phyloP scores from a whole-genome alignment of 2,888 invertebrate species.

The Endomychus coccineus region DNA sequence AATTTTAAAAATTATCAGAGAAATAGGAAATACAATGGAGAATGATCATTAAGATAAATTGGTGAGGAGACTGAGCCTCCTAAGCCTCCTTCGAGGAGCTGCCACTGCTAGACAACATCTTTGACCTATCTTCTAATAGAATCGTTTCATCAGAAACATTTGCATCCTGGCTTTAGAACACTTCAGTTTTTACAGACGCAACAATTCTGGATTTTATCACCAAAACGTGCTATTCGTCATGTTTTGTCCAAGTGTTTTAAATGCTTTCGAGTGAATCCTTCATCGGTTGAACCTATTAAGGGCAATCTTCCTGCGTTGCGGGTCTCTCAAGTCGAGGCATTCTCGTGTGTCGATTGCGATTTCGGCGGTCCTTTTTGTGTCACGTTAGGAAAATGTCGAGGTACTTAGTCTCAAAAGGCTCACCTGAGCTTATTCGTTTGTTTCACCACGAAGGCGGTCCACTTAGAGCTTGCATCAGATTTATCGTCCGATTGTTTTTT shows the following conservation, averaged over 20 bases:
- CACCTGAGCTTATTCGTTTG: constrained; percentile 18
- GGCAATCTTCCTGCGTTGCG: constrained; percentile 16
- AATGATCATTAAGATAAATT: no score
- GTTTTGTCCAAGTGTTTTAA: constrained; percentile 14
- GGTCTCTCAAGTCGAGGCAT: constrained; percentile 13
- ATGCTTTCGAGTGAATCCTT: constrained; percentile 17
- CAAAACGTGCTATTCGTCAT: constrained; percentile 13
- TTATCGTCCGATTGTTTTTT: constrained; percentile 24
- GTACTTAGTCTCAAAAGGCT: constrained; percentile 12
- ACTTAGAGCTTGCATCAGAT: constrained; percentile 25
- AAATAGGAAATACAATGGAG: no score
- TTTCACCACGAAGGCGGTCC: constrained; percentile 22
- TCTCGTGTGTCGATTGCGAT: constrained; percentile 15
- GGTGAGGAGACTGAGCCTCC: no score
- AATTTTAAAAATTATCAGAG: no score
- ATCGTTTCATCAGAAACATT: constrained; percentile 5
- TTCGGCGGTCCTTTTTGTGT: constrained; percentile 19
- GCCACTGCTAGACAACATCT: no score
- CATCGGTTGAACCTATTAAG: constrained; percentile 14
- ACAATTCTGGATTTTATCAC: constrained; percentile 18
- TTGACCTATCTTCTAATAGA: constrained; percentile 11
- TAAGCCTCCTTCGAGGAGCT: no score
- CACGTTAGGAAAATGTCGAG: constrained; percentile 8
- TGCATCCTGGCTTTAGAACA: constrained; percentile 10
- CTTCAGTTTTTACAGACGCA: constrained; percentile 7